Percentiles rank a stretch among this genome's conserved stretches.
phyloP scores from a whole-genome alignment of 2,888 invertebrate species.

The Drosophila anomalata region DNA sequence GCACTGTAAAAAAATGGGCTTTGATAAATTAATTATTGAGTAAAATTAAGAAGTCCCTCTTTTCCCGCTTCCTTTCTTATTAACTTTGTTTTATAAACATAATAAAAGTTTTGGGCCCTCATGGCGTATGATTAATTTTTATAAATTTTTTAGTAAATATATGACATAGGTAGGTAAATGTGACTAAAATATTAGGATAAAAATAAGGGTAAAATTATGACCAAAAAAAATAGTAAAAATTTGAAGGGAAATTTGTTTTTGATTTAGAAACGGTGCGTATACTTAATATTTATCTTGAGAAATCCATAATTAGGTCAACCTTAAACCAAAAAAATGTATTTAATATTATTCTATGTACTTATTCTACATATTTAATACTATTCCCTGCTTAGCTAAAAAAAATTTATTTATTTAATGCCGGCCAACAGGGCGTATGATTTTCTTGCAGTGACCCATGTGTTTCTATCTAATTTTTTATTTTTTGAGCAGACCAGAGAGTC shows the following conservation, averaged over 20 bases:
- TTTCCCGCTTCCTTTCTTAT: no score
- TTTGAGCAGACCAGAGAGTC: constrained; percentile 57
- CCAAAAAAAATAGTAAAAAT: neutral
- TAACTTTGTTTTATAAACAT: neutral
- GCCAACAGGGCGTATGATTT: constrained; percentile 15
- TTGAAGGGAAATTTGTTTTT: neutral
- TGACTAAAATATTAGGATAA: neutral
- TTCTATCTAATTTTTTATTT: constrained; percentile 20
- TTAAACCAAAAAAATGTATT: no score
- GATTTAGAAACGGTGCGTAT: neutral
- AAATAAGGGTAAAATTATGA: neutral
- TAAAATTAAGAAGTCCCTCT: neutral
- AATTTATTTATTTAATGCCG: neutral
- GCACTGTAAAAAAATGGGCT: constrained; percentile 5
- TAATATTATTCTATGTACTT: neutral
- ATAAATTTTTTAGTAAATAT: no score
- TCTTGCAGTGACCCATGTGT: constrained; percentile 19
- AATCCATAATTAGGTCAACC: no score
- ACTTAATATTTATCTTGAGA: neutral
- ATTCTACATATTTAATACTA: neutral
- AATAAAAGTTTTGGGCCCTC: neutral
- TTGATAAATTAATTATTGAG: no score
- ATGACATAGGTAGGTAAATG: neutral
- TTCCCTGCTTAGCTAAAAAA: neutral
- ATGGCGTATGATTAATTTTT: constrained; percentile 6